phyloP scores from a whole-genome alignment of 1,140 invertebrate genomes.

The Orius laevigatus region DNA sequence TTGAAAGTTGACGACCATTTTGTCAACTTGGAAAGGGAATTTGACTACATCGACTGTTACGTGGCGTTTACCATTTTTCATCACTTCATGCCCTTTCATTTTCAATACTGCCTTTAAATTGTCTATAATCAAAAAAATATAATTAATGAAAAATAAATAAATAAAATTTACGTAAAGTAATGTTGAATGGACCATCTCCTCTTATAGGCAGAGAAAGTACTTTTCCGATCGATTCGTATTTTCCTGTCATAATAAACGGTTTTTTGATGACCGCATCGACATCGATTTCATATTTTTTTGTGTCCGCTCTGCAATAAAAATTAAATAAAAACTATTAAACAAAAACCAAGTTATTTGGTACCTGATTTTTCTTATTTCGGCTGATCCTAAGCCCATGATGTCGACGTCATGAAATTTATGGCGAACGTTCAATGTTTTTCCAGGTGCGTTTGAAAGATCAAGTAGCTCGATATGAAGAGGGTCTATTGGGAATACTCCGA shows the following conservation, averaged over 20 bases:
- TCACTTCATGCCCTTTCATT: slow-evolving; percentile 2
- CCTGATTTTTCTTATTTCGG: background rate
- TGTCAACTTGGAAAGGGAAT: slow-evolving; percentile 1
- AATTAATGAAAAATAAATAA: background rate
- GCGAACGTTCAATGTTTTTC: slow-evolving; percentile 2
- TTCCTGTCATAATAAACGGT: background rate
- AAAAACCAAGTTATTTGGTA: too few relatives aligned
- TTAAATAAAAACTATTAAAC: background rate
- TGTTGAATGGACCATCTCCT: slow-evolving; percentile 2
- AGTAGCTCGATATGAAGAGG: slow-evolving; percentile 1
- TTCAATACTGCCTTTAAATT: slow-evolving; percentile 5
- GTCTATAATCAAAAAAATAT: background rate
- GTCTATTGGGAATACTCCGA: slow-evolving; percentile 5
- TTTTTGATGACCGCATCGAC: background rate
- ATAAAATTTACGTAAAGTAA: slow-evolving; percentile 4
- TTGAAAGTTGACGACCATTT: slow-evolving; percentile 4
- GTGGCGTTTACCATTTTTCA: slow-evolving; percentile 1
- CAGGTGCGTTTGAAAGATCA: slow-evolving; percentile 4
- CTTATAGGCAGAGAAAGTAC: slow-evolving; percentile 4
- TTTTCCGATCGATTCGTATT: slow-evolving; percentile 2
- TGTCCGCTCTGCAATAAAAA: background rate
- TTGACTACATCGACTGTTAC: background rate
- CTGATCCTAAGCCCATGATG: background rate
- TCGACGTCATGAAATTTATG: slow-evolving; percentile 7
- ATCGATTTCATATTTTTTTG: background rate